Base-by-base conservation (phyloP, 2,113 vertebrate genomes). In the Cochlearius cochlearius region DNA sequence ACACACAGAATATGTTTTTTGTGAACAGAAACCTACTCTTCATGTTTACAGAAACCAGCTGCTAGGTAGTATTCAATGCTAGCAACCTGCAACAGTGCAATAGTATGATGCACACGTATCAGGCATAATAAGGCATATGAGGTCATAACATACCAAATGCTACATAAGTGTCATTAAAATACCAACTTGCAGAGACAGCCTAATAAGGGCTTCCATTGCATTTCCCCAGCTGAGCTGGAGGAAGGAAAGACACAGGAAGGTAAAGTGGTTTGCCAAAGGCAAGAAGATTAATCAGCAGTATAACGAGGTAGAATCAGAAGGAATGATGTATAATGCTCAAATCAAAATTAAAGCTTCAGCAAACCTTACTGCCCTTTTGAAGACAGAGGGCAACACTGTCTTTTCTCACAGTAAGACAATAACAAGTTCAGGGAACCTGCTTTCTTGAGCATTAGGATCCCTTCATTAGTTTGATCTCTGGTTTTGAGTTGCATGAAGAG, bases 91-190 rank as follows among this genome's bases (percentile, higher is more conserved):
- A 47, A 19, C 19, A 21, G 38, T 25, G 50, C 36, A 60, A 34
- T 2, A 60, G 58, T 53, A 49, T 8, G 29, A 55, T 50, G 36
- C 21, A 45, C 32, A 38, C 15, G 2, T 5, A 58, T 39, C 32
- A 58, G 16, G 22, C 22, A 26, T 11, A 56, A 18, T 18, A 32
- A 68, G 53, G n/a, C 50, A 49, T 20, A 20, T 1, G 14, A 72
- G 29, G 18, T 43, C n/a, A 3, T 43, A 83, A 20, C n/a, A 39
- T 1, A 23, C 11, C 0, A 1, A 59, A 11, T 11, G 9, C 34
- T 49, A 18, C 2, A 0, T 3, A n/a, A 66, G 34, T 9, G 18
- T 26, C 15, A 45, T 2, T 71, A 58, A 63, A 84, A 86, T 2
- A 64, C 30, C 43, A 66, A 7, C 18, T 55, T 4, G 4, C 18